Evolutionary conservation across 2,797 vertebrate species (phyloP).

Genomic region (Smutsia gigantea): DNA sequence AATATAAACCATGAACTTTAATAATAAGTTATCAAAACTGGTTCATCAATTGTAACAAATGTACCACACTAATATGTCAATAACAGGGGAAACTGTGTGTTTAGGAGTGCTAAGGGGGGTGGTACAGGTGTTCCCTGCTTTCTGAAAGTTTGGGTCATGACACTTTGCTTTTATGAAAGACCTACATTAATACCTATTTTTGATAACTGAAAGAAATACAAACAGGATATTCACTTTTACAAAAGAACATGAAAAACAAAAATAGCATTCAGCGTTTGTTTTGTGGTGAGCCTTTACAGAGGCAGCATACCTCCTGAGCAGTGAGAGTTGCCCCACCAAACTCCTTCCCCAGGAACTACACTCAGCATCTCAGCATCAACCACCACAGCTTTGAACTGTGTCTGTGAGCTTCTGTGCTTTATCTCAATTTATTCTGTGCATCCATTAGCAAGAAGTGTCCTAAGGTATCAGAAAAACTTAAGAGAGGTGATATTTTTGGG

Average conservation of each 20-base stretch:
- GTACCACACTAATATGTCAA: not conserved
- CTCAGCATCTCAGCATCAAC: not conserved
- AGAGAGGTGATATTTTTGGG: not conserved
- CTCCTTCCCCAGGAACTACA: not conserved
- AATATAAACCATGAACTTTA: not conserved
- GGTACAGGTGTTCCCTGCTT: not conserved
- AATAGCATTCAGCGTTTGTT: not conserved
- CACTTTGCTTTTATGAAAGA: not conserved
- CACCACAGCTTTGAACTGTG: not conserved
- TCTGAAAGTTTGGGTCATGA: not conserved
- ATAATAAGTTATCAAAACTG: not conserved
- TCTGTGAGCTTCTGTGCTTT: not conserved
- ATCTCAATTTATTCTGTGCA: not conserved
- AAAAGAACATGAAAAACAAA: not conserved
- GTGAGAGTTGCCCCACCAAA: not conserved
- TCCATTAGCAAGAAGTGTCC: not conserved
- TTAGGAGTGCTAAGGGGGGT: not conserved
- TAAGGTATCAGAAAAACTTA: not conserved
- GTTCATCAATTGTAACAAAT: not conserved
- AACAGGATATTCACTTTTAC: not conserved
- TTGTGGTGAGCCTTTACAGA: not conserved
- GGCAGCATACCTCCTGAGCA: not conserved
- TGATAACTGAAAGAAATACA: not conserved
- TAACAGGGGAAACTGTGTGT: not conserved
- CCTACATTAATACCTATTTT: not conserved